Percentiles rank a stretch among this genome's conserved stretches.
Evolutionary conservation across 2,888 invertebrate genomes (phyloP).

Genomic region (Meganola albula): DNA sequence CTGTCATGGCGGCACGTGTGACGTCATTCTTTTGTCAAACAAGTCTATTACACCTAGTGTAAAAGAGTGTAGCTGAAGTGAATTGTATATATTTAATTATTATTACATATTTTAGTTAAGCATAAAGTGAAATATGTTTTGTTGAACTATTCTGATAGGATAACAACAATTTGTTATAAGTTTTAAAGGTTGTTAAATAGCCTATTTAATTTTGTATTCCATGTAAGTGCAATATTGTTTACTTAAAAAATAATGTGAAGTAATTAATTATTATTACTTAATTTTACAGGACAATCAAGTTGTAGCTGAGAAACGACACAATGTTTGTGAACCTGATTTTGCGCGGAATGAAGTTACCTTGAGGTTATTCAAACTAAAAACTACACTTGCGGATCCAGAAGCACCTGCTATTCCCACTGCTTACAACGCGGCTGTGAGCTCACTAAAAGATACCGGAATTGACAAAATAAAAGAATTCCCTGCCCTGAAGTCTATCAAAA

Average conservation of each 20-base stretch:
- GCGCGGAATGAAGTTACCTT: constrained; percentile 11
- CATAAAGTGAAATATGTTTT: constrained; percentile 8
- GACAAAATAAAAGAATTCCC: constrained; percentile 13
- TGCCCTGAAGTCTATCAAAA: constrained; percentile 11
- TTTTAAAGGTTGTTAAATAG: constrained; percentile 6
- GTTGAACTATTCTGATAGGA: constrained; percentile 6
- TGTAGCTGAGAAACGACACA: constrained; percentile 10
- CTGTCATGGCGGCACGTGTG: constrained; percentile 10
- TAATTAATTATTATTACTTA: constrained; percentile 9
- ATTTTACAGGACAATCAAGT: constrained; percentile 9
- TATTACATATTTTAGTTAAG: constrained; percentile 5
- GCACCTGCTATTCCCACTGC: constrained; percentile 13
- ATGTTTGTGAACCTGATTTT: constrained; percentile 12
- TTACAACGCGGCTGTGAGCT: constrained; percentile 11
- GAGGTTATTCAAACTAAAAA: constrained; percentile 10
- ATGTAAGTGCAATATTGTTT: constrained; percentile 9
- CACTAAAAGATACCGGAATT: constrained; percentile 12
- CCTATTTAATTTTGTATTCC: constrained; percentile 6
- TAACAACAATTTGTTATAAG: constrained; percentile 7
- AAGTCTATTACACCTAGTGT: constrained; percentile 6
- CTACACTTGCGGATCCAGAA: constrained; percentile 14
- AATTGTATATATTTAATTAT: constrained; percentile 6
- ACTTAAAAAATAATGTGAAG: constrained; percentile 9
- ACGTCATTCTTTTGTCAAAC: constrained; percentile 8
- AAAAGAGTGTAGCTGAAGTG: constrained; percentile 6